A percentile compares a stretch with the other conserved stretches of the same genome.
phyloP scores from a whole-genome alignment of 2,113 vertebrate species.

The Desmodus rotundus region DNA sequence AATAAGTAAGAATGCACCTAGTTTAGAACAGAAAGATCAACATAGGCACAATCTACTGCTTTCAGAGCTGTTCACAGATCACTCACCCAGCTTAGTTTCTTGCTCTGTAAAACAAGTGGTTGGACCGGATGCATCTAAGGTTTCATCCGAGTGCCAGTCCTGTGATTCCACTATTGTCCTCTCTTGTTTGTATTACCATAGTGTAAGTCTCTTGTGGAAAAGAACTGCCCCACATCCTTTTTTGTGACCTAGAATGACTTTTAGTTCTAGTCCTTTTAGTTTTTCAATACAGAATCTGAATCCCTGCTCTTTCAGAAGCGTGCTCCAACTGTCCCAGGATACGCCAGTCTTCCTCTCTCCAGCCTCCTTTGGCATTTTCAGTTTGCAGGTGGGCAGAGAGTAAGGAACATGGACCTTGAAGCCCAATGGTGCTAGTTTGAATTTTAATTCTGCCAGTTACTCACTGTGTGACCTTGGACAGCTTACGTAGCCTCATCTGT shows the following conservation, averaged over 20 bases:
- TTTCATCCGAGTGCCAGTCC: background rate
- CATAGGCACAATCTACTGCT: background rate
- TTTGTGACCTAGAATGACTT: background rate
- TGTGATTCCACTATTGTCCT: background rate
- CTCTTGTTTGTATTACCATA: background rate
- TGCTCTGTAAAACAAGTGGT: background rate
- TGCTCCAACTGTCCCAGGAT: background rate
- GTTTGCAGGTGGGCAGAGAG: background rate
- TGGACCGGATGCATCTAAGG: background rate
- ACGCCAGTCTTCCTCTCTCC: accelerated
- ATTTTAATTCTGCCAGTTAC: background rate
- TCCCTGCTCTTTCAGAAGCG: background rate
- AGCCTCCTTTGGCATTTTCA: background rate
- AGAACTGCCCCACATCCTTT: background rate
- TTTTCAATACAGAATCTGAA: background rate
- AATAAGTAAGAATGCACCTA: background rate
- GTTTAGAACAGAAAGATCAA: background rate
- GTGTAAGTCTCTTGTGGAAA: background rate
- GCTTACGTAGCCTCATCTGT: background rate
- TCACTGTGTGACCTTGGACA: background rate
- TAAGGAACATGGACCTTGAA: background rate
- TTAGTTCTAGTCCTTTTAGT: background rate
- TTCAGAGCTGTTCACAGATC: background rate
- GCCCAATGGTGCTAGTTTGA: background rate
- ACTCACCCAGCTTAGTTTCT: background rate